A percentile compares a stretch with the other conserved stretches of the same genome.
phyloP scores from a whole-genome alignment of 2,888 invertebrate species.

The Hydropsyche betteni region DNA sequence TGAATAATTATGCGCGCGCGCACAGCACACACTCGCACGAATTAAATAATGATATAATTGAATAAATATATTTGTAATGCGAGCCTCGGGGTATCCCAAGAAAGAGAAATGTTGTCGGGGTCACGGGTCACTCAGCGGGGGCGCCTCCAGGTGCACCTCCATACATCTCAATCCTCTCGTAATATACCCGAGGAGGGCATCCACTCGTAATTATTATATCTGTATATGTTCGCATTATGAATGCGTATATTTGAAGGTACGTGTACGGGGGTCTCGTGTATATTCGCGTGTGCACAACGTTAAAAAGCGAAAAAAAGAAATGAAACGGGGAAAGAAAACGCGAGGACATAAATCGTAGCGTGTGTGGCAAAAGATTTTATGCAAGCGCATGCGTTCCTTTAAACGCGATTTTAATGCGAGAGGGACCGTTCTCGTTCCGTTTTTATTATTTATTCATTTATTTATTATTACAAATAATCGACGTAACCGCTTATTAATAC shows the following conservation, averaged over 20 bases:
- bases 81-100: slow-evolving; percentile 26
- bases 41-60: slow-evolving; percentile 28
- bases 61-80: slow-evolving; percentile 38
- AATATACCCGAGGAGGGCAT: background rate
- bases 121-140: slow-evolving; percentile 47
- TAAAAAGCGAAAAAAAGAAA: slow-evolving; percentile 14
- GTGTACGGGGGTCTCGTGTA: slow-evolving; percentile 16
- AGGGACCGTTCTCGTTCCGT: background rate
- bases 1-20: background rate
- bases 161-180: slow-evolving; percentile 39
- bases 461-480: slow-evolving; percentile 14
- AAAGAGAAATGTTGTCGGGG: slow-evolving; percentile 47
- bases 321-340: slow-evolving; percentile 6
- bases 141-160: slow-evolving; percentile 47
- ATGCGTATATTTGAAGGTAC: background rate
- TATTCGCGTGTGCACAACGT: slow-evolving; percentile 29
- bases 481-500: slow-evolving; percentile 27
- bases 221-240: background rate
- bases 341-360: slow-evolving; percentile 36
- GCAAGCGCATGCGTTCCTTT: slow-evolving; percentile 20
- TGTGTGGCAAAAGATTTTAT: slow-evolving; percentile 36
- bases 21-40: background rate
- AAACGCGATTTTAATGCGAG: slow-evolving; percentile 27
- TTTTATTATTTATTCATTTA: background rate
- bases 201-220: slow-evolving; percentile 28